A percentile compares a stretch with the other conserved stretches of the same genome.
Conservation (phyloP, 2,113 vertebrate genomes). For the Acrocephalus kingi region DNA sequence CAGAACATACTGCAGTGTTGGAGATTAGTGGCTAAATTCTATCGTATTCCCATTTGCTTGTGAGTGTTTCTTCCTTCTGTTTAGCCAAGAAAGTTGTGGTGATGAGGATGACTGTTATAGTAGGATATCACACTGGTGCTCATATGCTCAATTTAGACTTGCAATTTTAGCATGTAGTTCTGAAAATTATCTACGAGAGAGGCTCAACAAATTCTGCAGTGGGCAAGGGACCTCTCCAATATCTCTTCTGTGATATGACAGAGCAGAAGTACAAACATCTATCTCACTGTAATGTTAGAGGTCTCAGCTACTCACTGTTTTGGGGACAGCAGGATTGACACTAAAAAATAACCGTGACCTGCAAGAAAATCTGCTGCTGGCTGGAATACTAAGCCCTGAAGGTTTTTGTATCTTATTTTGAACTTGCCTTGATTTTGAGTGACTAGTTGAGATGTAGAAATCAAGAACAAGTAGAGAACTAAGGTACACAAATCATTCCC, state of each 20-base stretch:
- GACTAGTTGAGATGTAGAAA: no score
- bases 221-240: not conserved
- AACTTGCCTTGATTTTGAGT: not conserved
- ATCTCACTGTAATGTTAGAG: not conserved
- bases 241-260: not conserved
- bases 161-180: not conserved
- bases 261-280: not conserved
- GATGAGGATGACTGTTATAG: not conserved
- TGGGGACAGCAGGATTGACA: not conserved
- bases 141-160: not conserved
- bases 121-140: not conserved
- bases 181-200: not conserved
- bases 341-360: not conserved
- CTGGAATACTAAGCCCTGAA: not conserved
- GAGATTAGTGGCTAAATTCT: not conserved
- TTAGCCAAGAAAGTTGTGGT: not conserved
- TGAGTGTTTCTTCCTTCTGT: not conserved
- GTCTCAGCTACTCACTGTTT: not conserved
- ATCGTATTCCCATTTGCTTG: not conserved
- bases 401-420: not conserved
- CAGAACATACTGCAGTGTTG: not conserved
- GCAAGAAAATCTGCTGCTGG: not conserved
- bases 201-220: not conserved
- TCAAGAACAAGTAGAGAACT: not conserved
- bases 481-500: fast-evolving